These are phyloP conservation scores for Perithous albicinctus DNA, from an alignment of 2,888 invertebrate species.

Conservation along the genomic window DNA sequence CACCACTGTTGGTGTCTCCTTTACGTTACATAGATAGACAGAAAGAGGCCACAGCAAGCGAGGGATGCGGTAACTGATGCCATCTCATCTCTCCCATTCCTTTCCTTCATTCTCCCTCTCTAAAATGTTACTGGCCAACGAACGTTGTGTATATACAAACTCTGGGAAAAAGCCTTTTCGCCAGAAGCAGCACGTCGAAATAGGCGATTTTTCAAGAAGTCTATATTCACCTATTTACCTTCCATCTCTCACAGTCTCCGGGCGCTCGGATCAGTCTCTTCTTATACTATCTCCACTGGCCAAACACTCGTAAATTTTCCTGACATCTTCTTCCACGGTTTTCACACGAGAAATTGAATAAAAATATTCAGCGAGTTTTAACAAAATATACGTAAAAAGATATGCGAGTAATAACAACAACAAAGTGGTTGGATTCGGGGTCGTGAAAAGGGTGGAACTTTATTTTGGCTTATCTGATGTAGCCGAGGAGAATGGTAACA, in stretches of 20 bases:
- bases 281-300: background rate
- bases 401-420: background rate
- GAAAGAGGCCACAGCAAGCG: constrained; percentile 5
- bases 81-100: constrained; percentile 58
- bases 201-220: constrained; percentile 71
- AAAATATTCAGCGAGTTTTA: constrained; percentile 51
- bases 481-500: background rate
- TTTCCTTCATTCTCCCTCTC: constrained; percentile 21
- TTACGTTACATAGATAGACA: constrained; percentile 9
- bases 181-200: constrained; percentile 53
- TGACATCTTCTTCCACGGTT: background rate
- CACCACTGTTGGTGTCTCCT: constrained; percentile 4
- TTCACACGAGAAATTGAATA: constrained; percentile 68
- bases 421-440: background rate
- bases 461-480: background rate
- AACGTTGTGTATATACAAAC: constrained; percentile 20
- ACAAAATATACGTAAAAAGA: background rate
- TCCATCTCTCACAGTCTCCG: constrained; percentile 49
- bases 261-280: constrained; percentile 28
- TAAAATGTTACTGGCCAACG: constrained; percentile 6
- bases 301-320: constrained; percentile 36
- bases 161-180: constrained; percentile 32
- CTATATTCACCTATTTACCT: constrained; percentile 73
- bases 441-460: constrained; percentile 22
- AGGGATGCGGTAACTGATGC: constrained; percentile 64